phyloP scores from a whole-genome alignment of 2,113 vertebrate species.

The Dicrurus megarhynchus region DNA sequence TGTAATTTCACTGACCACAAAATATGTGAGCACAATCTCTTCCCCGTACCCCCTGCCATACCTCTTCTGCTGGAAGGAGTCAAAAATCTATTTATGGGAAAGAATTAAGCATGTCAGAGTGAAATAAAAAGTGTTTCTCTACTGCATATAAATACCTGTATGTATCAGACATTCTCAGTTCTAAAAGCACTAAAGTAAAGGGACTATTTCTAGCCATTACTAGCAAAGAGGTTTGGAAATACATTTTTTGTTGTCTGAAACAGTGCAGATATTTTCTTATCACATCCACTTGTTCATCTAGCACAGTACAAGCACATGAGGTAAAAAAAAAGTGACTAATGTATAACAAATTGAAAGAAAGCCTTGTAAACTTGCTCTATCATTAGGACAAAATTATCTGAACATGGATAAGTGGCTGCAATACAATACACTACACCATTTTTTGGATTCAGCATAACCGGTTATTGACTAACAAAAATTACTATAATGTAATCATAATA shows the following conservation, averaged over 20 bases:
- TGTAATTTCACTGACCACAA: not conserved
- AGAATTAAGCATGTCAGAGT: not conserved
- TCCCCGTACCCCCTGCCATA: rapidly evolving
- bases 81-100: not conserved
- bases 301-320: not conserved
- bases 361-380: not conserved
- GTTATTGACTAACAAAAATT: conserved; percentile 37
- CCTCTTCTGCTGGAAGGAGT: not conserved
- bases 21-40: not conserved
- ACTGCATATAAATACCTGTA: not conserved
- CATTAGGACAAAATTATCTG: not conserved
- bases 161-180: not conserved
- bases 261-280: not conserved
- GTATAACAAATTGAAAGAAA: not conserved
- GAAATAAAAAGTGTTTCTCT: not conserved
- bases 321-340: not conserved
- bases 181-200: not conserved
- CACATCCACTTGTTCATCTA: not conserved
- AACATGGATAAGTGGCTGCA: not conserved
- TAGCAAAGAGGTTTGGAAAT: not conserved
- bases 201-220: not conserved
- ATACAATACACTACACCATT: not conserved
- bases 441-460: not conserved
- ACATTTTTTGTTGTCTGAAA: not conserved
- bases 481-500: conserved; percentile 7